Evolutionary conservation across 2,888 invertebrate genomes (phyloP).

Genomic region (Drosophila mulleri): DNA sequence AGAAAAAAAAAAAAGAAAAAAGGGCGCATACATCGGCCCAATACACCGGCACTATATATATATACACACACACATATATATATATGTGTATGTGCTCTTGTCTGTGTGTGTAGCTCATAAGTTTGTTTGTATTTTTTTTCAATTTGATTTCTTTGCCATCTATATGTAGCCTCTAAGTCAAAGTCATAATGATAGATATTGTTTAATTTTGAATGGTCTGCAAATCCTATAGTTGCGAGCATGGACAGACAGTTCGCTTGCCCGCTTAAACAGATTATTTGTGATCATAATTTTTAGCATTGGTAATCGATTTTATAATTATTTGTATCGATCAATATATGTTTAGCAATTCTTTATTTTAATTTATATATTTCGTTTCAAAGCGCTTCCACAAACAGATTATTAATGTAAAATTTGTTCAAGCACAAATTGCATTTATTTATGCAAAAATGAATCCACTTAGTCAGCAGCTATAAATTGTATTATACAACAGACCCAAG

Average conservation of each 20-base stretch:
- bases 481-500: constrained; percentile 69
- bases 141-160: constrained; percentile 64
- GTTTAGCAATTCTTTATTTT: constrained; percentile 1
- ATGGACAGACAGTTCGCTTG: constrained; percentile 16
- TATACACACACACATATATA: not conserved
- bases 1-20: constrained; percentile 29
- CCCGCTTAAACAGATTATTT: constrained; percentile 20
- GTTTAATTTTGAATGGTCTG: constrained; percentile 45
- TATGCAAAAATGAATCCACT: constrained; percentile 14
- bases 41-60: constrained; percentile 7
- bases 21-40: constrained; percentile 17
- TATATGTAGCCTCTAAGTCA: constrained; percentile 71
- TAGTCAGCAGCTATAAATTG: constrained; percentile 57
- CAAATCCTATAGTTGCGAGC: constrained; percentile 48
- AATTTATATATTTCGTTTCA: constrained; percentile 31
- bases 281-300: constrained; percentile 67
- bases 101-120: constrained; percentile 31
- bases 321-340: constrained; percentile 11
- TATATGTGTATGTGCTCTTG: not conserved
- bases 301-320: constrained; percentile 18
- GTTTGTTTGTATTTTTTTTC: constrained; percentile 23
- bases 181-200: constrained; percentile 68
- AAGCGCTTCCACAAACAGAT: constrained; percentile 54
- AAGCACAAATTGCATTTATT: constrained; percentile 56
- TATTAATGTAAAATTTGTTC: constrained; percentile 39